Evolutionary conservation across 2,888 invertebrate genomes (phyloP), one percentile per base, ranked within the genome.

Genomic region (Hemithea aestivaria): DNA sequence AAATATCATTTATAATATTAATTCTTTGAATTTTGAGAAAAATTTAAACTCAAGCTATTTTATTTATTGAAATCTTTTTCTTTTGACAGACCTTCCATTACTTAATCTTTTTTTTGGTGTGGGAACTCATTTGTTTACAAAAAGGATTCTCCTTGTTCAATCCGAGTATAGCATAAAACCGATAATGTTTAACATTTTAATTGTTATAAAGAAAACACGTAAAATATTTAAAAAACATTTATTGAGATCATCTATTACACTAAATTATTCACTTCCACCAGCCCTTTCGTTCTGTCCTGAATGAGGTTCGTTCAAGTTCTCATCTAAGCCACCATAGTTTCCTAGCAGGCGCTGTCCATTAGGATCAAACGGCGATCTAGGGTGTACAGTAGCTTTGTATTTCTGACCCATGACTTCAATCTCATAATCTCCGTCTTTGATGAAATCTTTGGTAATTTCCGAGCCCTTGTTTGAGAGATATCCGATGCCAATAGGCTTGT

Each of bases 301-400:
- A 27, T 85, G 83, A 1, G 85, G 84, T 45, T 87, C 85, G 41
- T 82, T 66, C 1, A 68, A 68, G 41, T 83, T 83, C 58, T 83
- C 85, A 47, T 83, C 82, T 59, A 76, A 57, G 2, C 76, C 74
- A 24, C 90, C 90, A 56, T 93, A 93, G 56, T 89, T 89, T 10
- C 95, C 96, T 28, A 92, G 80, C 31, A 94, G 77, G 51, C 96
- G 89, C 64, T 92, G 91, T 35, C 93, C 92, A 32, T 89, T 88
- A 0, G 95, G 93, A 80, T 97, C 96, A 63, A 96, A 96, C 0
- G 95, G 95, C 51, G 94, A 94, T 59, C 88, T 91, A 11, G 92
- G 63, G 65, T 94, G 91, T 33, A 94, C 76, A 3, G 87, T 88
- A 0, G 95, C 95, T 33, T 91, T 90, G 66, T 93, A 89, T 52